phyloP scores from a whole-genome alignment of 2,888 invertebrate genomes.

The Bibio marci region DNA sequence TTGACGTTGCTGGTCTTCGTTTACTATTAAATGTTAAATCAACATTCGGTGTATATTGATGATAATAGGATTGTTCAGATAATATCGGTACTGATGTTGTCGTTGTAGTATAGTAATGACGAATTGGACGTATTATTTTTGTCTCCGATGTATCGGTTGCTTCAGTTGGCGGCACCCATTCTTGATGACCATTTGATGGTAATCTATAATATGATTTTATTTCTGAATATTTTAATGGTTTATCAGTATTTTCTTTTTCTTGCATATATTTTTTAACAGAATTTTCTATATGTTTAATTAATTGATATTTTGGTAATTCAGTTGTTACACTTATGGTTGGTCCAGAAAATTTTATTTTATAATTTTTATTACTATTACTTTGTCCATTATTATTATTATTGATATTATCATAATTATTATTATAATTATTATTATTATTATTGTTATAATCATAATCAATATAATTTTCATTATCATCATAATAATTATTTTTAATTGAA shows the following conservation, averaged over 20 bases:
- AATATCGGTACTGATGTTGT: neutral
- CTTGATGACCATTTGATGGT: constrained; percentile 21
- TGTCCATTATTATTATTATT: too few relatives aligned
- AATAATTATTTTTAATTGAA: neutral
- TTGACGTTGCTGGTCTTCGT: constrained; percentile 20
- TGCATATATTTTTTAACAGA: constrained; percentile 29
- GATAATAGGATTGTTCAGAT: neutral
- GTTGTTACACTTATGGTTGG: neutral
- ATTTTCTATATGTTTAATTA: constrained; percentile 27
- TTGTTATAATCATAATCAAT: neutral
- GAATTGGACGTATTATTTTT: neutral
- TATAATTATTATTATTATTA: neutral
- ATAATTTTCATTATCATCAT: neutral
- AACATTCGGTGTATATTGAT: constrained; percentile 1
- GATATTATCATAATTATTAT: too few relatives aligned
- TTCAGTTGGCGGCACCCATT: constrained; percentile 8
- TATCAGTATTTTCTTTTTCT: constrained; percentile 16
- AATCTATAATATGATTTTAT: constrained; percentile 19
- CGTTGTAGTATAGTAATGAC: neutral
- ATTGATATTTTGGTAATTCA: constrained; percentile 18
- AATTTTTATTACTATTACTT: constrained; percentile 6
- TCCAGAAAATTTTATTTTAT: neutral
- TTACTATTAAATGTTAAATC: constrained; percentile 15
- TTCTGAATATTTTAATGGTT: constrained; percentile 7
- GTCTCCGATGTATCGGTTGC: neutral